Conservation (phyloP, 2,888 invertebrate species). For the Marronus borbonicus region DNA sequence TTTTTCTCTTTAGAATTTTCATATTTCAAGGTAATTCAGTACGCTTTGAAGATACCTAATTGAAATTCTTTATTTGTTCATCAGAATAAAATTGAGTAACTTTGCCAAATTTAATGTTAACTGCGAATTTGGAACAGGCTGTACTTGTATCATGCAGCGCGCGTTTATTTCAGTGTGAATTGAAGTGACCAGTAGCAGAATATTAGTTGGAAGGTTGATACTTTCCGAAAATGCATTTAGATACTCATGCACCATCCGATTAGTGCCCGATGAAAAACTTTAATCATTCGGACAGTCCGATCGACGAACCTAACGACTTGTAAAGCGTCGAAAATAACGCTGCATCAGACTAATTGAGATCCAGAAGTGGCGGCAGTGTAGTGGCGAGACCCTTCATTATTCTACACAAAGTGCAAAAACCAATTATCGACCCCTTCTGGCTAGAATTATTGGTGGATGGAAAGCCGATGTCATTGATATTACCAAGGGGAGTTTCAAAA, state of each 20-base stretch:
- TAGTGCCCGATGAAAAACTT: slow-evolving; percentile 4
- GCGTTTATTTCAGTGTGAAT: no score
- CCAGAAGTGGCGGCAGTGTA: slow-evolving; percentile 18
- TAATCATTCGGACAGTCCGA: background rate
- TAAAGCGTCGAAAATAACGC: slow-evolving; percentile 5
- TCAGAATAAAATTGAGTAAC: no score
- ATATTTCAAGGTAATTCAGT: no score
- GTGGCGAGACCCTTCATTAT: slow-evolving; percentile 38
- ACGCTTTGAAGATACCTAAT: no score
- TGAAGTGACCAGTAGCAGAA: no score
- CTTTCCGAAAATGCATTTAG: background rate
- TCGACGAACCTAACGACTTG: slow-evolving; percentile 14
- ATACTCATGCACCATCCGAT: background rate
- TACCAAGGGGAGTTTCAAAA: slow-evolving; percentile 62
- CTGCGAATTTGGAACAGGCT: no score
- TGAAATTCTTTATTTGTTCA: no score
- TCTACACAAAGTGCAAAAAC: slow-evolving; percentile 55
- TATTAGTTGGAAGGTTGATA: background rate
- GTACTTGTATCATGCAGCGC: no score
- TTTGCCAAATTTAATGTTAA: no score
- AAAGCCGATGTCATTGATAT: slow-evolving; percentile 64
- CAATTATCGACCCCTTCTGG: slow-evolving; percentile 53
- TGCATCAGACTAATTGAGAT: slow-evolving; percentile 44
- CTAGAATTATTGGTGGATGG: slow-evolving; percentile 56
- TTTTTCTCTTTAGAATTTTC: no score